These are phyloP conservation scores for Pogonocherus hispidulus DNA, from an alignment of 2,888 invertebrate species.

Conservation along the genomic window DNA sequence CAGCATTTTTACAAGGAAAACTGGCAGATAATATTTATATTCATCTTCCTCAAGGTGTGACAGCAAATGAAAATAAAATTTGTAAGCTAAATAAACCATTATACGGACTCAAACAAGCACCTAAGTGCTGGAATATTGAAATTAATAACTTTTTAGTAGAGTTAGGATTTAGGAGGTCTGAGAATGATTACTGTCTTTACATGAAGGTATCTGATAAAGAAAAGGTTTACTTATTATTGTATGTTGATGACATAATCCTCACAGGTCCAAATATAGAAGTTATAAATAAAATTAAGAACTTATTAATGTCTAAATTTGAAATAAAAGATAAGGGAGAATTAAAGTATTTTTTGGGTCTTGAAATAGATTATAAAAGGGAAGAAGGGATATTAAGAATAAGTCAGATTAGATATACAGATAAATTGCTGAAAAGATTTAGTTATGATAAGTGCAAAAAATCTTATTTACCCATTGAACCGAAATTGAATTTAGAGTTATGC, in stretches of 20 bases:
- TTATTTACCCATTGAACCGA: slow-evolving; percentile 3
- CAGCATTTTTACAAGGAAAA: slow-evolving; percentile 24
- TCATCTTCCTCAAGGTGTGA: slow-evolving; percentile 17
- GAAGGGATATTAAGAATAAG: slow-evolving; percentile 30
- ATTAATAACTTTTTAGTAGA: slow-evolving; percentile 18
- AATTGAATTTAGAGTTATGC: not conserved
- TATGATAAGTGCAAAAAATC: slow-evolving; percentile 26
- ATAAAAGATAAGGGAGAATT: slow-evolving; percentile 36
- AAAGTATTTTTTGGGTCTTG: slow-evolving; percentile 38
- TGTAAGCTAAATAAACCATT: slow-evolving; percentile 24
- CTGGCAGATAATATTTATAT: slow-evolving; percentile 30
- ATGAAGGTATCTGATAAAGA: not conserved
- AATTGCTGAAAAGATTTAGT: slow-evolving; percentile 35
- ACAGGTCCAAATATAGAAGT: not conserved
- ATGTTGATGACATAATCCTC: slow-evolving; percentile 27
- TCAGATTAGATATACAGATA: slow-evolving; percentile 30
- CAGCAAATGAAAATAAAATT: not conserved
- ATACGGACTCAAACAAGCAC: slow-evolving; percentile 28
- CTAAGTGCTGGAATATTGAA: slow-evolving; percentile 22
- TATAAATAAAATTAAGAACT: slow-evolving; percentile 5
- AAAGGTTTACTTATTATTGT: slow-evolving; percentile 19
- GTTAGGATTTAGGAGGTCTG: slow-evolving; percentile 28
- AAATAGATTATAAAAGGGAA: slow-evolving; percentile 36
- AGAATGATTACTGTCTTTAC: slow-evolving; percentile 24
- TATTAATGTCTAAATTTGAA: slow-evolving; percentile 33